phyloP scores from a whole-genome alignment of 2,888 invertebrate species.

The Pammene aurita region DNA sequence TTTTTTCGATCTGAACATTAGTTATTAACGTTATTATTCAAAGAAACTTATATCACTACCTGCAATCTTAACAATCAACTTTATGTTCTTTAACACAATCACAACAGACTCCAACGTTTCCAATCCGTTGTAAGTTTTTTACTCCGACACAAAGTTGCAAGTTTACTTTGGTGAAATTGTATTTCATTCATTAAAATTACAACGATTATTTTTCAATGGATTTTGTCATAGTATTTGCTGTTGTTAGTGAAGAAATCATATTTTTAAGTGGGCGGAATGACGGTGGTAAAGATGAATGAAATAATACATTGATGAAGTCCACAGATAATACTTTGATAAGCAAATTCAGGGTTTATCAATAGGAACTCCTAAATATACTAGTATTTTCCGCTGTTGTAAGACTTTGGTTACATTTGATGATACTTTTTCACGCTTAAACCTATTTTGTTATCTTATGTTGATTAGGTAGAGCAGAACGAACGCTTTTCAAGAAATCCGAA shows the following conservation, averaged over 20 bases:
- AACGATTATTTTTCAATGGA: constrained; percentile 17
- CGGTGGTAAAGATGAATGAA: constrained; percentile 4
- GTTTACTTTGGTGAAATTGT: constrained; percentile 20
- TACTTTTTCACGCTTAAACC: too few relatives aligned
- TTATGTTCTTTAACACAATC: constrained; percentile 26
- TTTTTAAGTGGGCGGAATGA: constrained; percentile 7
- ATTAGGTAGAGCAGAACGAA: too few relatives aligned
- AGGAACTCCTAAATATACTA: too few relatives aligned
- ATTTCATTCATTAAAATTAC: constrained; percentile 26
- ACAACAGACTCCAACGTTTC: constrained; percentile 27
- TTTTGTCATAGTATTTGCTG: constrained; percentile 16
- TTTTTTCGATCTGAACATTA: background rate
- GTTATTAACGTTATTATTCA: constrained; percentile 29
- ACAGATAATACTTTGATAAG: background rate
- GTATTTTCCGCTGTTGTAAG: too few relatives aligned
- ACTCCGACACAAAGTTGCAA: constrained; percentile 18
- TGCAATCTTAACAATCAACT: constrained; percentile 24
- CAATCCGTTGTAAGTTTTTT: constrained; percentile 22
- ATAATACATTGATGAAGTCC: background rate
- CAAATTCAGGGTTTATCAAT: background rate
- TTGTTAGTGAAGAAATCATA: constrained; percentile 6
- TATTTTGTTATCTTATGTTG: too few relatives aligned
- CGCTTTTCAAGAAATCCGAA: too few relatives aligned
- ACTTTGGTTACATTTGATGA: too few relatives aligned
- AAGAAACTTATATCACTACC: constrained; percentile 7